These are phyloP conservation scores for Ectemnius cavifrons DNA, from an alignment of 2,888 invertebrate species.

Conservation along the genomic window DNA sequence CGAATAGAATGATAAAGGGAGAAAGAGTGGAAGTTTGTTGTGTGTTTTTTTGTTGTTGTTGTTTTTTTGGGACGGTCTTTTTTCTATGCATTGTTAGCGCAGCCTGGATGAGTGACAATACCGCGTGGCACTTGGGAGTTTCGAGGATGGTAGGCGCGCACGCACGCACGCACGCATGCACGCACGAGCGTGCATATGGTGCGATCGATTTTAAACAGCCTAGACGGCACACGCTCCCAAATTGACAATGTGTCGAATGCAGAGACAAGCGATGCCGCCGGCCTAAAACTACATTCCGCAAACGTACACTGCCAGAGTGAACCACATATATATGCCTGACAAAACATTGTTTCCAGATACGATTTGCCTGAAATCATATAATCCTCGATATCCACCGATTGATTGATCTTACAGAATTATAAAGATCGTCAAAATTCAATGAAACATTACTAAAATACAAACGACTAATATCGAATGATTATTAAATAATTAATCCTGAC, in stretches of 20 bases:
- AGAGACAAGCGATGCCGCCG: constrained; percentile 64
- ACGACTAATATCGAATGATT: too few relatives aligned
- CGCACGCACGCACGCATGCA: constrained; percentile 43
- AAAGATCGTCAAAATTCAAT: too few relatives aligned
- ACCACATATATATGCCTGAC: too few relatives aligned
- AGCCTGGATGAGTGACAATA: constrained; percentile 30
- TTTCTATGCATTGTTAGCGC: constrained; percentile 15
- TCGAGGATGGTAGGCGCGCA: constrained; percentile 50
- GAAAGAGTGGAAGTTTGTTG: background rate
- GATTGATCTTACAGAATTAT: too few relatives aligned
- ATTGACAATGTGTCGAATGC: constrained; percentile 77
- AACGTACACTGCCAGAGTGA: background rate
- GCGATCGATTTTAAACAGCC: constrained; percentile 76
- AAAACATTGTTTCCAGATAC: too few relatives aligned
- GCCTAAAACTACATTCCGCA: constrained; percentile 66
- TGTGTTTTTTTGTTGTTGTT: constrained; percentile 8
- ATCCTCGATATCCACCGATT: too few relatives aligned
- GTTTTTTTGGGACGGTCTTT: too few relatives aligned
- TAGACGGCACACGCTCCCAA: constrained; percentile 63
- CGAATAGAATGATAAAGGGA: too few relatives aligned
- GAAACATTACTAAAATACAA: too few relatives aligned
- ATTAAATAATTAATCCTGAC: too few relatives aligned
- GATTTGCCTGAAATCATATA: too few relatives aligned
- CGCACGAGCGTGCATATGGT: constrained; percentile 54
- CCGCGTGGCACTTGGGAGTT: constrained; percentile 41